Evolutionary conservation across 2,888 invertebrate genomes (phyloP).

Genomic region (Cryptophagus acutangulus): DNA sequence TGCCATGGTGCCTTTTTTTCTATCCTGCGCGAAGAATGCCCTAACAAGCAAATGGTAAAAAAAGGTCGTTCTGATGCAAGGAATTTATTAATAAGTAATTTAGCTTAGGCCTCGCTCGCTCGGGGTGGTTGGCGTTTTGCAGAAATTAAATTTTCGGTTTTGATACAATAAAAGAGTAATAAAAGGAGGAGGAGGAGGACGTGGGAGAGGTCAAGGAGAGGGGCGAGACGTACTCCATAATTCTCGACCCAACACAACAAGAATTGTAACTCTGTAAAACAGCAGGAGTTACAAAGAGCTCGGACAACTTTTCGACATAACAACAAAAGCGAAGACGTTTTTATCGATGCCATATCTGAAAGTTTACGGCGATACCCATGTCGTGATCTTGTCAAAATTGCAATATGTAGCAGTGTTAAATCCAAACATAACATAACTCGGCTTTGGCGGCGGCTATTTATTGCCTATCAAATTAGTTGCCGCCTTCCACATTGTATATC

Average conservation of each 20-base stretch:
- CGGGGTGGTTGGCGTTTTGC: no score
- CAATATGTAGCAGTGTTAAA: constrained; percentile 1
- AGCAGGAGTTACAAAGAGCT: neutral
- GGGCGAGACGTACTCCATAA: constrained; percentile 1
- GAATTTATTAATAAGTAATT: no score
- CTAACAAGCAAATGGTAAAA: neutral
- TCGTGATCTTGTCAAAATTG: constrained; percentile 5
- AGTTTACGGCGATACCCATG: neutral
- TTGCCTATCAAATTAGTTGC: neutral
- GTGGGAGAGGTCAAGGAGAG: constrained; percentile 4
- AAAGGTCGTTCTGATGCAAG: neutral
- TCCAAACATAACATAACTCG: neutral
- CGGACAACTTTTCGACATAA: constrained; percentile 4
- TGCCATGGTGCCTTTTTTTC: neutral
- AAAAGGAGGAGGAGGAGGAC: no score
- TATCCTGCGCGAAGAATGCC: constrained; percentile 1
- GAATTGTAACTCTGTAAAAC: constrained; percentile 2
- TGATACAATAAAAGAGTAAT: neutral
- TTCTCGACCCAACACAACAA: neutral
- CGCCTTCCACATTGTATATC: no score
- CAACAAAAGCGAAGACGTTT: neutral
- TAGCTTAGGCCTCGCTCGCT: no score
- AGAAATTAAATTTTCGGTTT: neutral
- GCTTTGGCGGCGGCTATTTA: constrained; percentile 1
- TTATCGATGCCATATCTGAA: constrained; percentile 4